Evolutionary conservation across 1,140 invertebrate genomes (phyloP), one percentile per base, ranked within the genome.

Genomic region (Aphelinus certus): DNA sequence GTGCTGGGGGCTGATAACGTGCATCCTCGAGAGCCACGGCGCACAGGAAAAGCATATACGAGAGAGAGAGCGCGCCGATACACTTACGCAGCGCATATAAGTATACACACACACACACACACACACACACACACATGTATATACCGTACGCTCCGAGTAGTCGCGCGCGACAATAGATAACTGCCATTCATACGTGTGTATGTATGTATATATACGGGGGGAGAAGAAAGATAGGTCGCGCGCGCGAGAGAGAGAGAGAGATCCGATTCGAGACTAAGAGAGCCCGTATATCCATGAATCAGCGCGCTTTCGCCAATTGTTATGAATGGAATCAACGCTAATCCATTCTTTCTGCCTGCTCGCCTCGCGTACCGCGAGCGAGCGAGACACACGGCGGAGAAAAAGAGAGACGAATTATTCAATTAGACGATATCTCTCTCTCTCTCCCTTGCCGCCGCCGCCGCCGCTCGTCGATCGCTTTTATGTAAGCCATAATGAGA

Each of bases 261-360:
- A 43, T 3, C 2, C 26, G 58, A 3, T 43, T 61, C 4, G 3
- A 7, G 26, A 5, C 2, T 7, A 1, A 64, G 46, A 7, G 3
- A 42, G 7, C 10, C 53, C 42, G 9, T 42, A 45, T n/a, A 43
- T 49, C 49, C 71, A 45, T 68, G 57, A 68, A 69, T 63, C 65
- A 63, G 48, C 63, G 58, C 58, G 67, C 73, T 75, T 75, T 75
- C 67, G 73, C 73, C 73, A 75, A 75, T 75, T 75, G 73, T 75
- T 58, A 42, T 75, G 66, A 75, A 70, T 75, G 66, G 43, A 70
- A 70, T 64, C 65, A 26, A 53, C 66, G 73, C 67, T 61, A 51
- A 69, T 63, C 65, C 67, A 48, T 2, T 46, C 67, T 26, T 9
- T 53, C 9, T 9, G 51, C 51, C 51, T 53, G 4, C 51, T 53